Percentiles rank a stretch among this genome's conserved stretches.
Conservation (phyloP, 2,888 invertebrate species). For the Leptarthrus brevirostris region DNA sequence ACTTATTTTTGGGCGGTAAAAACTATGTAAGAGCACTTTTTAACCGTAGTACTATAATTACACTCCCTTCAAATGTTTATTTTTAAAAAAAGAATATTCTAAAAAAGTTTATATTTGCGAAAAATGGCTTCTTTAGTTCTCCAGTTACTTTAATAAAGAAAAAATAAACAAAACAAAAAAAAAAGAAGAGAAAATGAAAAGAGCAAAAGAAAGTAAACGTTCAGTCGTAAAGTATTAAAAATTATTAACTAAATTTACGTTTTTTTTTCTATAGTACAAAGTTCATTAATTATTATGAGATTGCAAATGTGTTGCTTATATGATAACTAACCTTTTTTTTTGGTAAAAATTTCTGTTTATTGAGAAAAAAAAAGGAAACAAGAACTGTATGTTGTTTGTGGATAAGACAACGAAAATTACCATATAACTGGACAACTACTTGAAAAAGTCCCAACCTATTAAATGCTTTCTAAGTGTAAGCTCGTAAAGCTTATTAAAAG, state of each 20-base stretch:
- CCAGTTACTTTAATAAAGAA: conserved; percentile 29
- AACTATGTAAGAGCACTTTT: conserved; percentile 44
- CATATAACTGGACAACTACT: conserved; percentile 32
- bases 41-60: conserved; percentile 42
- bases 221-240: background rate
- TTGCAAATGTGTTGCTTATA: too few relatives aligned
- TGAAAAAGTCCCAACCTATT: background rate
- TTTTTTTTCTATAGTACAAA: too few relatives aligned
- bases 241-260: too few relatives aligned
- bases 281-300: too few relatives aligned
- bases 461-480: conserved; percentile 1
- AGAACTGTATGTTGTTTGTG: too few relatives aligned
- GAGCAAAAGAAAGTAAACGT: conserved; percentile 1
- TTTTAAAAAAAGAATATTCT: background rate
- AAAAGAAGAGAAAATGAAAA: background rate
- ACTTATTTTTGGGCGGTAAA: conserved; percentile 41
- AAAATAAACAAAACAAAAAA: background rate
- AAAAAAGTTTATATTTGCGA: background rate
- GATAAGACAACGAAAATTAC: too few relatives aligned
- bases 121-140: conserved; percentile 12
- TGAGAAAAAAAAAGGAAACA: too few relatives aligned
- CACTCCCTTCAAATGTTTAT: conserved; percentile 12
- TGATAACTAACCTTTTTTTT: conserved; percentile 1
- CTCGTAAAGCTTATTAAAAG: conserved; percentile 10
- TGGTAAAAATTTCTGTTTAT: conserved; percentile 30